Evolutionary conservation across 1,140 invertebrate genomes (phyloP), one percentile per base, ranked within the genome.

Genomic region (Dreissena rostriformis): DNA sequence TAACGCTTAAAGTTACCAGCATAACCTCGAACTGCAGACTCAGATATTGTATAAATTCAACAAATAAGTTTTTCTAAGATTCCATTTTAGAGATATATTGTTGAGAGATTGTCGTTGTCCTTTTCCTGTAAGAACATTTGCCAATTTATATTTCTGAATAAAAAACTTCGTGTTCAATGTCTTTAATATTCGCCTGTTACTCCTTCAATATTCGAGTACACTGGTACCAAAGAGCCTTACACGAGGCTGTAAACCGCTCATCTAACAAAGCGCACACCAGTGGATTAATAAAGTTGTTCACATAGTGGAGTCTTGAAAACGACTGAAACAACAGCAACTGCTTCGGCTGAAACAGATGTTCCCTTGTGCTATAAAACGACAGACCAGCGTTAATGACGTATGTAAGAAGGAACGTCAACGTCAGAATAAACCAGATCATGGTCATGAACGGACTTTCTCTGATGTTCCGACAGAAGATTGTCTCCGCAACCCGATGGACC

Each of bases 271-370:
- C 73, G 70, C 82, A 87, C 15, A 87, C 71, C 0, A 85, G 39
- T 17, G 86, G 86, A 65, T 87, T 87, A 14, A 71, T 72, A 19
- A 87, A 74, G 28, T 85, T 87, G 24, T 87, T 87, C 1, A 87
- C 63, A n/a, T 82, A 84, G 52, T 84, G 85, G 5, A 84, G 17
- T 17, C 86, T 55, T 29, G 73, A 84, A 28, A 73, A 11, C 11
- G 82, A 65, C 10, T 61, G 61, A 65, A 77, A 75, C 24, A 55
- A 79, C 19, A 75, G 55, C 53, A 84, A 49, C 6, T 53, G 22
- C 10, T 14, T 7, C 22, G 68, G 67, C 8, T 67, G 68, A n/a
- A 87, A 70, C 22, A 17, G 68, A 0, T 76, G 39, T 26, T 79
- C 79, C 8, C 19, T 73, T 17, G 65, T 81, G n/a, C 70, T 68